phyloP scores from a whole-genome alignment of 2,797 vertebrate species.

The Vireo griseus region DNA sequence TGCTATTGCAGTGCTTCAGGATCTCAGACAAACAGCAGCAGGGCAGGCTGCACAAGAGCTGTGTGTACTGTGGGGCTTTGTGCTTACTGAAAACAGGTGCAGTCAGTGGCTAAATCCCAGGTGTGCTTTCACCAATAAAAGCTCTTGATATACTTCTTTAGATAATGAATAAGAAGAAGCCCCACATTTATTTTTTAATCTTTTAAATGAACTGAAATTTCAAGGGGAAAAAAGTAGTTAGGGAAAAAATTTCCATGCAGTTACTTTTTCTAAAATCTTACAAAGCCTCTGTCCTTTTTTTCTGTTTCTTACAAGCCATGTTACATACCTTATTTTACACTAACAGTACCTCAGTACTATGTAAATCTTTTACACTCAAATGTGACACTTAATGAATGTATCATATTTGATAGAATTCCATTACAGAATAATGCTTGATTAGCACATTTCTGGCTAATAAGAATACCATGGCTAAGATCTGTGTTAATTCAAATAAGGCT shows the following conservation, averaged over 20 bases:
- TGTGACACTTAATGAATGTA: background rate
- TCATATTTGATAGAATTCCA: background rate
- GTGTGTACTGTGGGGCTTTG: background rate
- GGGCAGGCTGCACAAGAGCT: background rate
- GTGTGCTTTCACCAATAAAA: background rate
- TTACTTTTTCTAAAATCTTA: background rate
- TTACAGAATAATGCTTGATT: background rate
- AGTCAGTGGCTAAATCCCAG: background rate
- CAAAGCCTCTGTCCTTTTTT: background rate
- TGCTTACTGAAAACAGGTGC: background rate
- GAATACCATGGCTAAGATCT: background rate
- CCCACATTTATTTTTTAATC: background rate
- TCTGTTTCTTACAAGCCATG: background rate
- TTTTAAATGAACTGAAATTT: background rate
- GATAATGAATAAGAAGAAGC: background rate
- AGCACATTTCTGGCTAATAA: background rate
- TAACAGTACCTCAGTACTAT: background rate
- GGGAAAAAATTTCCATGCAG: background rate
- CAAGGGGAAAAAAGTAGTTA: background rate
- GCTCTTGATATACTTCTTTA: background rate
- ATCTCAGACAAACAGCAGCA: background rate
- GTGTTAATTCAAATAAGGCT: background rate
- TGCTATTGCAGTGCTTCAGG: background rate
- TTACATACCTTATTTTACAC: background rate
- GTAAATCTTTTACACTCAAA: background rate